phyloP scores from a whole-genome alignment of 2,888 invertebrate species.

The Ischnura elegans region DNA sequence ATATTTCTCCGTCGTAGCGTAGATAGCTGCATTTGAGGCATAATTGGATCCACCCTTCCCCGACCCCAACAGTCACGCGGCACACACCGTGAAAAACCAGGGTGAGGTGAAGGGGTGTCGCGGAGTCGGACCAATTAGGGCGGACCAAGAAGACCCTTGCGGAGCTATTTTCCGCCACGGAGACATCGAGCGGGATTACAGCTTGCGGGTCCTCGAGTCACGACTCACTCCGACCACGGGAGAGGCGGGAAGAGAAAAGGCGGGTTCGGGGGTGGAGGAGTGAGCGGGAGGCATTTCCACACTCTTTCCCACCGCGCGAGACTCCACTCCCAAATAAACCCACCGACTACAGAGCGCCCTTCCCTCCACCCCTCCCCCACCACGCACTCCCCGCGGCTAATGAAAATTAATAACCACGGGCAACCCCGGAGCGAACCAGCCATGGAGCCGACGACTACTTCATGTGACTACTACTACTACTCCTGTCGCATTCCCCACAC shows the following conservation, averaged over 20 bases:
- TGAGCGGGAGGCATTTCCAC: background rate
- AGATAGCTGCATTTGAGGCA: too few species aligned
- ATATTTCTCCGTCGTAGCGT: too few species aligned
- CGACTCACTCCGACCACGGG: background rate
- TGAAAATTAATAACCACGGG: constrained; percentile 61
- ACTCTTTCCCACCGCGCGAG: background rate
- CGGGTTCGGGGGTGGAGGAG: background rate
- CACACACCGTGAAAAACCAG: background rate
- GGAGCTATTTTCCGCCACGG: constrained; percentile 12
- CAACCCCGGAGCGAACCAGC: constrained; percentile 33
- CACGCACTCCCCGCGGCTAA: constrained; percentile 47
- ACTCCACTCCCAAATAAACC: background rate
- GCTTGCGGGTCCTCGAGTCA: background rate
- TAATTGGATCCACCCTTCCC: too few species aligned
- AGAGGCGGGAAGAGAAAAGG: background rate
- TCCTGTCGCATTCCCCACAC: too few species aligned
- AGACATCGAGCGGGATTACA: background rate
- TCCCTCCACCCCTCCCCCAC: background rate
- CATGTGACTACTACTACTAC: constrained; percentile 6
- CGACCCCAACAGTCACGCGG: too few species aligned
- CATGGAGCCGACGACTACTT: background rate
- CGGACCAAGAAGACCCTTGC: constrained; percentile 9
- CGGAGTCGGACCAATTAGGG: constrained; percentile 51
- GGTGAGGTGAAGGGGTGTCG: background rate
- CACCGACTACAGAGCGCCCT: background rate